Evolutionary conservation across 1,140 invertebrate genomes (phyloP), one percentile per base, ranked within the genome.

Genomic region (Danaus melanippus): DNA sequence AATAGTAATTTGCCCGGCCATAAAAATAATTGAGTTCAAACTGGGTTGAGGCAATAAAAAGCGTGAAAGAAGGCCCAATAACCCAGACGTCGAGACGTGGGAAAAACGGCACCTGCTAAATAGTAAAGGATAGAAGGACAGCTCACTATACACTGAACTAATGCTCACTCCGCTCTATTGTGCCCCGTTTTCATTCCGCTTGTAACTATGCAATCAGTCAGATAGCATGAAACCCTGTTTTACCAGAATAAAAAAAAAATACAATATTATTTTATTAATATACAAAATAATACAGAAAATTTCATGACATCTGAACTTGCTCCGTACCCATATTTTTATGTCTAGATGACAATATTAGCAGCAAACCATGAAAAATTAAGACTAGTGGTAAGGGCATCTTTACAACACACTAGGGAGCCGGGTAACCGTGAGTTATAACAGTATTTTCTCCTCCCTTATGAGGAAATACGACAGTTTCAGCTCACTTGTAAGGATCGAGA

Each of bases 1-100:
- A 84, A 84, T 84, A 86, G 81, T 75, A 84, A 86, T 86, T 86
- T 83, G 68, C 70, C 64, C 76, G 71, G 77, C 83, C 79, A 84
- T 86, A 84, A 84, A 86, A 86, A 84, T 86, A 86, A 86, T 86
- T 86, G 79, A 86, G 83, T 86, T 84, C 76, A 84, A 84, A 86
- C 77, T 82, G 80, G 75, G 81, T 82, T 76, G 64, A 74, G 74
- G 83, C 83, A 82, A 83, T 86, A 86, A 86, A 86, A 86, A 83
- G 76, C 76, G 76, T 86, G 75, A 80, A 84, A 79, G 76, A 76
- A 76, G 72, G 75, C 74, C 78, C 76, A 79, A 83, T 84, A 84
- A 82, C 83, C 76, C 83, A 74, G 70, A 62, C 60, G 67, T 68
- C 76, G 69, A 69, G 71, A 69, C 79, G 81, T 83, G 81, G 79